Conservation (phyloP, 2,888 invertebrate species). For the Axea sp. region DNA sequence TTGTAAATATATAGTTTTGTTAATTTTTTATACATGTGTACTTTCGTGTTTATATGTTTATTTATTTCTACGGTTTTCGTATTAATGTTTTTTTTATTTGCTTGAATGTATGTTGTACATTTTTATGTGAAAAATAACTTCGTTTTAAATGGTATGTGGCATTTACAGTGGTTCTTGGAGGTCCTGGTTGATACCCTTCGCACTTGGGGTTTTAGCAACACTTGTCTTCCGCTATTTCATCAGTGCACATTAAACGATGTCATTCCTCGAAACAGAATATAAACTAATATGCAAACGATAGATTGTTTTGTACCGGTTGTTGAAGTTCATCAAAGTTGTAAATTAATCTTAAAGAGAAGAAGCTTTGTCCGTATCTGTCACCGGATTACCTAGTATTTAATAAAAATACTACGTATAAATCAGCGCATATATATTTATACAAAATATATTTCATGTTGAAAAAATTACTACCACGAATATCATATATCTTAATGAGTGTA, state of each 20-base stretch:
- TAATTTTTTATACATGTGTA: too few relatives aligned
- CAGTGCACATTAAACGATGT: slow-evolving; percentile 69
- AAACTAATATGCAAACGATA: slow-evolving; percentile 11
- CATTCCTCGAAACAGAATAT: slow-evolving; percentile 15
- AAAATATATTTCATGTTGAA: slow-evolving; percentile 35
- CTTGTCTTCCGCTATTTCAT: slow-evolving; percentile 80
- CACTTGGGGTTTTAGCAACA: slow-evolving; percentile 79
- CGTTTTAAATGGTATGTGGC: slow-evolving; percentile 63
- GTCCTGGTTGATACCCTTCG: slow-evolving; percentile 80
- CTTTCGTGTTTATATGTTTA: too few relatives aligned
- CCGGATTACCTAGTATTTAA: too few relatives aligned
- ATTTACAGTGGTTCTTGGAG: slow-evolving; percentile 80
- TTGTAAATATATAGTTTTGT: too few relatives aligned
- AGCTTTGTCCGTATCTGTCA: slow-evolving; percentile 7
- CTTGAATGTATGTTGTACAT: too few relatives aligned
- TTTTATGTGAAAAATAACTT: too few relatives aligned
- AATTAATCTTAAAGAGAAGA: slow-evolving; percentile 15
- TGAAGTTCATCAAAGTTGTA: slow-evolving; percentile 31
- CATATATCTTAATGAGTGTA: too few relatives aligned
- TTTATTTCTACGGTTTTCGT: too few relatives aligned
- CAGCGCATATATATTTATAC: slow-evolving; percentile 22
- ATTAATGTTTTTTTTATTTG: too few relatives aligned
- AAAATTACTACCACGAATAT: background rate
- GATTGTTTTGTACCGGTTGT: slow-evolving; percentile 35
- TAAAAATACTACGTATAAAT: too few relatives aligned